Evolutionary conservation across 2,797 vertebrate genomes (phyloP).

Genomic region (Macropus fuliginosus): DNA sequence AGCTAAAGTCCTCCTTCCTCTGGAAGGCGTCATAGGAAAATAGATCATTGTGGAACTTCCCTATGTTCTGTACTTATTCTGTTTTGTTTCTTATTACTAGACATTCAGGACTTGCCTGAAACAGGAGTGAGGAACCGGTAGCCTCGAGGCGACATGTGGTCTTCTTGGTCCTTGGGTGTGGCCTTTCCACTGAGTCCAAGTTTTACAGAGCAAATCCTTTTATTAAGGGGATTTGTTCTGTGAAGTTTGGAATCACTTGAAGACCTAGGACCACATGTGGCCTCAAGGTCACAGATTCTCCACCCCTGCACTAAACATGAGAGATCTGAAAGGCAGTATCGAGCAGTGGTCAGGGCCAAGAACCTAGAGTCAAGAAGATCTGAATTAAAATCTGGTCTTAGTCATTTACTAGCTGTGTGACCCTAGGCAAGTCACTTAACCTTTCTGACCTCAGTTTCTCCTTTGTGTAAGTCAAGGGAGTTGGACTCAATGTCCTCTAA

Average conservation of each 20-base stretch:
- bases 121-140: too few relatives aligned
- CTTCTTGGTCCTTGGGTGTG: too few relatives aligned
- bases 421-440: not conserved
- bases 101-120: not conserved
- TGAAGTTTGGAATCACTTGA: too few relatives aligned
- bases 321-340: not conserved
- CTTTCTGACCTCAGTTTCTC: not conserved
- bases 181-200: too few relatives aligned
- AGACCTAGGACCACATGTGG: too few relatives aligned
- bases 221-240: too few relatives aligned
- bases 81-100: conserved; percentile 8
- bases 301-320: not conserved
- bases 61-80: not conserved
- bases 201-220: too few relatives aligned
- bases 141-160: too few relatives aligned
- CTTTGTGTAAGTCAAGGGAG: not conserved
- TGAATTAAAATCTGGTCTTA: not conserved
- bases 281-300: too few relatives aligned
- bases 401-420: not conserved
- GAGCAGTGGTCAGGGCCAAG: not conserved
- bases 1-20: not conserved
- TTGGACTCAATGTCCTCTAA: not conserved
- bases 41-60: not conserved
- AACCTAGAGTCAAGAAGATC: not conserved
- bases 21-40: not conserved